These are phyloP conservation scores for Mellilla xanthometata DNA, from an alignment of 2,888 invertebrate species.

Conservation along the genomic window DNA sequence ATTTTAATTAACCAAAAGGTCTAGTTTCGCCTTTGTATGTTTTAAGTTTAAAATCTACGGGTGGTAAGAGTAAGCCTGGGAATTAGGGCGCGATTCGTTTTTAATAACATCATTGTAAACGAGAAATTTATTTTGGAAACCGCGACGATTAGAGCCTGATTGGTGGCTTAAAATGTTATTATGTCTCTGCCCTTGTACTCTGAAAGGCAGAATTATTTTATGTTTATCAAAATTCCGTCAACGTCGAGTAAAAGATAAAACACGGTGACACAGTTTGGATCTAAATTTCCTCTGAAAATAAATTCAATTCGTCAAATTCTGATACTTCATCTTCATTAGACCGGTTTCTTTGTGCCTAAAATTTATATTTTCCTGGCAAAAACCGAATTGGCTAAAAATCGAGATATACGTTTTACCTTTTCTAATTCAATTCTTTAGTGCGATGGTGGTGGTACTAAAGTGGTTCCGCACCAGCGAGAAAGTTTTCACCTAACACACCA, in stretches of 20 bases:
- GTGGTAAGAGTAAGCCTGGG: slow-evolving; percentile 6
- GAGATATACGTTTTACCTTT: too few species aligned
- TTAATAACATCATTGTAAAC: slow-evolving; percentile 32
- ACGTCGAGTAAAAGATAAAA: neutral
- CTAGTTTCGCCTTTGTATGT: slow-evolving; percentile 15
- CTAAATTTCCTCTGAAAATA: slow-evolving; percentile 2
- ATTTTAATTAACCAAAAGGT: slow-evolving; percentile 15
- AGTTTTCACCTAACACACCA: too few species aligned
- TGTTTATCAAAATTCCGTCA: slow-evolving; percentile 16
- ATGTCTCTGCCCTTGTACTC: slow-evolving; percentile 32
- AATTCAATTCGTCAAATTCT: slow-evolving; percentile 11
- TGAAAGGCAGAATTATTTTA: slow-evolving; percentile 13
- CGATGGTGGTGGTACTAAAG: too few species aligned
- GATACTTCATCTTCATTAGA: neutral
- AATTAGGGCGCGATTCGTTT: slow-evolving; percentile 14
- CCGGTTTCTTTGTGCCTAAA: neutral
- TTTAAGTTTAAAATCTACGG: slow-evolving; percentile 16
- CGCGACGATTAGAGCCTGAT: slow-evolving; percentile 52
- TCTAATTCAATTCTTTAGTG: too few species aligned
- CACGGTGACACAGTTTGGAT: neutral
- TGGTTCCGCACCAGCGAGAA: too few species aligned
- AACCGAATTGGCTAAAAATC: too few species aligned
- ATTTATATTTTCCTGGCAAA: too few species aligned
- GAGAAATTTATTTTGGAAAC: slow-evolving; percentile 38
- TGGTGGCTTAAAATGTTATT: slow-evolving; percentile 61